A percentile compares a stretch with the other conserved stretches of the same genome.
These are phyloP conservation scores for Gerris lacustris DNA, from an alignment of 2,888 invertebrate species.

Conservation along the genomic window DNA sequence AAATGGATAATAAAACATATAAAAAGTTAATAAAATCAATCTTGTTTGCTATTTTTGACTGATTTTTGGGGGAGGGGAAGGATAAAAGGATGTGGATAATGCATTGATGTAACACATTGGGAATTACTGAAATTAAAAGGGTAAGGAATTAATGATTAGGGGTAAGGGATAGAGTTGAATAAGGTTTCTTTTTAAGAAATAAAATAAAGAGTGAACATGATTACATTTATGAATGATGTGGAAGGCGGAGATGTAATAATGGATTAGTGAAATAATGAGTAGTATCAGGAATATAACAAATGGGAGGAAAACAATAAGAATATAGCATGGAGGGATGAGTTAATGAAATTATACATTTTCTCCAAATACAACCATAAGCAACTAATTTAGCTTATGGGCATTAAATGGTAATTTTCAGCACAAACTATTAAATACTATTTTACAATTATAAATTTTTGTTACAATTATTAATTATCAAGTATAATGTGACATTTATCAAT, in stretches of 20 bases:
- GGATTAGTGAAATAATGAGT: no score
- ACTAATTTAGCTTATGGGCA: not conserved
- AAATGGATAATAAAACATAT: not conserved
- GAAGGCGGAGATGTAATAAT: not conserved
- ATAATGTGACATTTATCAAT: no score
- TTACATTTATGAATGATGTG: not conserved
- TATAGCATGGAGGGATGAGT: slow-evolving; percentile 13
- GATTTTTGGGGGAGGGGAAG: slow-evolving; percentile 5
- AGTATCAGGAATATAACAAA: no score
- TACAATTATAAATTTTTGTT: not conserved
- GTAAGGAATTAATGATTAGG: slow-evolving; percentile 8
- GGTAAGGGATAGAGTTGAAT: no score
- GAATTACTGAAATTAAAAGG: no score
- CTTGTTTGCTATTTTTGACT: slow-evolving; percentile 6
- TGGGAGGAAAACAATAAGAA: not conserved
- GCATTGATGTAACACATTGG: not conserved
- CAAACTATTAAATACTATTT: not conserved
- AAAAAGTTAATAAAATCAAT: not conserved
- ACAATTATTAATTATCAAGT: not conserved
- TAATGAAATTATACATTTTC: not conserved
- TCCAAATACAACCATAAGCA: not conserved
- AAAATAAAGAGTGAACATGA: not conserved
- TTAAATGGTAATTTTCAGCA: not conserved
- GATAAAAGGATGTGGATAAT: not conserved
- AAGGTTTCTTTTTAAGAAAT: no score